These are phyloP conservation scores for Balearica regulorum DNA, from an alignment of 2,797 vertebrate species.

Conservation along the genomic window DNA sequence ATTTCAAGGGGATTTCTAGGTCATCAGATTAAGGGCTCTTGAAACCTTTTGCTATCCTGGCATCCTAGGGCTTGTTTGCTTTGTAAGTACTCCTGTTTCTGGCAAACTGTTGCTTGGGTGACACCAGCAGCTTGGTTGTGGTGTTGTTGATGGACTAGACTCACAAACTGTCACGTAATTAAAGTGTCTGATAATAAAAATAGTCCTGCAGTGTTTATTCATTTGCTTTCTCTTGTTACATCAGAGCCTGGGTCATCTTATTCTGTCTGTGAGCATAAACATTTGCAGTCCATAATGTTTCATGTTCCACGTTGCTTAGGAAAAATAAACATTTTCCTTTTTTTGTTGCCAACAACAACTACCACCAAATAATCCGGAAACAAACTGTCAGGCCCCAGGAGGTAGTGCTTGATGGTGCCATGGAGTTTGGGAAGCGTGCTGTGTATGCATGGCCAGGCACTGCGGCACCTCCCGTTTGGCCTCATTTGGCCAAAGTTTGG, in stretches of 20 bases:
- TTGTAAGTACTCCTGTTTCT: neutral
- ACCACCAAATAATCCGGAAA: conserved; percentile 37
- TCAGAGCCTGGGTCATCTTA: neutral
- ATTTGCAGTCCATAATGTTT: conserved; percentile 27
- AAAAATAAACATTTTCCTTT: conserved; percentile 60
- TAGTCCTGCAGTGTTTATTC: conserved; percentile 23
- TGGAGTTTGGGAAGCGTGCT: neutral
- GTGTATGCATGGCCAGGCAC: neutral
- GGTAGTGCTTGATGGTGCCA: neutral
- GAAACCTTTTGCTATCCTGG: neutral
- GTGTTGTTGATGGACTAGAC: neutral
- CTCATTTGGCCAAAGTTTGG: neutral
- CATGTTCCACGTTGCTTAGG: conserved; percentile 43
- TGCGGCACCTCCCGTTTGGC: neutral
- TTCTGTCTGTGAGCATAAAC: conserved; percentile 26
- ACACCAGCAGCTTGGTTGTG: conserved; percentile 10
- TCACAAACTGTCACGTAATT: conserved; percentile 49
- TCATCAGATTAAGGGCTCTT: conserved; percentile 22
- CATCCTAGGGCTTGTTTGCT: conserved; percentile 16
- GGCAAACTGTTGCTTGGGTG: conserved; percentile 10
- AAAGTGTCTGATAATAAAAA: conserved; percentile 47
- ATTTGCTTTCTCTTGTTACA: conserved; percentile 27
- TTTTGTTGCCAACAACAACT: conserved; percentile 50
- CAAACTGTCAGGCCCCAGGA: conserved; percentile 17
- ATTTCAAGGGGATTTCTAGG: conserved; percentile 17